Percentiles rank a stretch among this genome's conserved stretches.
phyloP scores from a whole-genome alignment of 1,140 invertebrate genomes.

The Gonioctena quinquepunctata region DNA sequence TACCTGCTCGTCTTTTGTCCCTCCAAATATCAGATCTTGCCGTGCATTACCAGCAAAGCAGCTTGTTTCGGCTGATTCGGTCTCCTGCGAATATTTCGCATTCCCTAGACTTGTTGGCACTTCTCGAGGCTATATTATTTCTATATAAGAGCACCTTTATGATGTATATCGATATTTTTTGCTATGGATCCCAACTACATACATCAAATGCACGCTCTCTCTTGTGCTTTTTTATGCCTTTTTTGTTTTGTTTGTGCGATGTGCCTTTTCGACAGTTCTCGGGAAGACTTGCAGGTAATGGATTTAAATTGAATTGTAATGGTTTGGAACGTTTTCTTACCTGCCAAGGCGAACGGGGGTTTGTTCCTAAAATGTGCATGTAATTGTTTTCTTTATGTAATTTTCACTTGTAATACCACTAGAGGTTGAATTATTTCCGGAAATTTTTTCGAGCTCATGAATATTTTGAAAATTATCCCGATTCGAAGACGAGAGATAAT shows the following conservation, averaged over 20 bases:
- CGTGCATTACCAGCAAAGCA: slow-evolving; percentile 24
- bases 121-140: slow-evolving; percentile 29
- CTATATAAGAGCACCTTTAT: slow-evolving; percentile 30
- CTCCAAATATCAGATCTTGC: background rate
- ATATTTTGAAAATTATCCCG: too few relatives aligned
- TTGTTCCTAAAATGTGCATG: too few relatives aligned
- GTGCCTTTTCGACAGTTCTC: background rate
- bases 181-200: slow-evolving; percentile 8
- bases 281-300: background rate
- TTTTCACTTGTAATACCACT: too few relatives aligned
- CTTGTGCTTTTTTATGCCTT: background rate
- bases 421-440: too few relatives aligned
- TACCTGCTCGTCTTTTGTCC: background rate
- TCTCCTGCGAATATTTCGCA: slow-evolving; percentile 23
- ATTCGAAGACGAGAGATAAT: too few relatives aligned
- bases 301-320: background rate
- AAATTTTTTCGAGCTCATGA: too few relatives aligned
- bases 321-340: too few relatives aligned
- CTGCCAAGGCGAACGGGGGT: too few relatives aligned
- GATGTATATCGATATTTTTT: slow-evolving; percentile 29
- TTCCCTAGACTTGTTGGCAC: slow-evolving; percentile 30
- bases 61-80: slow-evolving; percentile 16
- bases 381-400: too few relatives aligned
- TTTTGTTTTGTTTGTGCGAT: too few relatives aligned
- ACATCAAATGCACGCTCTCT: slow-evolving; percentile 8